Percentiles rank a stretch among this genome's conserved stretches.
These are phyloP conservation scores for Escarpia spicata DNA, from an alignment of 2,888 invertebrate species.

Conservation along the genomic window DNA sequence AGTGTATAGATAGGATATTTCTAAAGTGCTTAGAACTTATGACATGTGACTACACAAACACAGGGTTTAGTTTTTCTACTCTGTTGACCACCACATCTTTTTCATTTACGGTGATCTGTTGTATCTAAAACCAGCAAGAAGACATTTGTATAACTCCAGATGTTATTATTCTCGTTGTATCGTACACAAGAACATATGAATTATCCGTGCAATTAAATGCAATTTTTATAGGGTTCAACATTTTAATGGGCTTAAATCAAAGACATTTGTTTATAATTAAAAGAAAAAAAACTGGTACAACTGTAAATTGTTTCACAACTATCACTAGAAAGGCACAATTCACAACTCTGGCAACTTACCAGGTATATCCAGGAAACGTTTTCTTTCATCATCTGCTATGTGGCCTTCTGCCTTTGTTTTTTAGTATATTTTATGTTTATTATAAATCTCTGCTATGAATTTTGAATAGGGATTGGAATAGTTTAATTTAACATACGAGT, in stretches of 20 bases:
- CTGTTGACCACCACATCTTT: background rate
- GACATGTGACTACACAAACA: background rate
- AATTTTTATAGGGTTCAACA: background rate
- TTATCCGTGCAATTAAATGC: background rate
- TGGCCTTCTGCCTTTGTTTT: background rate
- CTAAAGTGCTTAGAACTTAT: background rate
- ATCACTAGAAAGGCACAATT: background rate
- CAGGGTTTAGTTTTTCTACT: background rate
- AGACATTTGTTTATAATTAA: background rate
- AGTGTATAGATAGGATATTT: background rate
- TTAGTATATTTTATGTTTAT: background rate
- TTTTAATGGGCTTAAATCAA: background rate
- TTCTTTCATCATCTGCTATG: background rate
- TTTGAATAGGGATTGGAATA: background rate
- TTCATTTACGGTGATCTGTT: background rate
- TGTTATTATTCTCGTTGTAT: background rate
- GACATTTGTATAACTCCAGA: background rate
- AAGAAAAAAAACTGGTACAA: background rate
- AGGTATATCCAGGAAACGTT: background rate
- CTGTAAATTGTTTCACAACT: background rate
- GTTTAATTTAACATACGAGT: background rate
- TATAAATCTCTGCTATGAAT: background rate
- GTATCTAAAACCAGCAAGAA: background rate
- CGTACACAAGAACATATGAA: background rate
- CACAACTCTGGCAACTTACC: background rate